Conservation (phyloP, 1,140 invertebrate genomes). For the Latrodectus geometricus region DNA sequence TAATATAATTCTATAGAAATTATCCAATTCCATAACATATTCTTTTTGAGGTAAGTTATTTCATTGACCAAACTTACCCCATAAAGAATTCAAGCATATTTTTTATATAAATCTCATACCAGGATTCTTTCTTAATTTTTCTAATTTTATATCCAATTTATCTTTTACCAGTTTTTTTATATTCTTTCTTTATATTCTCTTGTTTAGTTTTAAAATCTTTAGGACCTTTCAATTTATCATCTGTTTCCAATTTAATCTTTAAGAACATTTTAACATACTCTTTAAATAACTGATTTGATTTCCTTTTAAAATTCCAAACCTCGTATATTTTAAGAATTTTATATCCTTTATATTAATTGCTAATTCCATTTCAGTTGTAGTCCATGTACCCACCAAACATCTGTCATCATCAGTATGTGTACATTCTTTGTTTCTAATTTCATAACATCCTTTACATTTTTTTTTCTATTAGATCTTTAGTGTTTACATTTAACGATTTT, state of each 20-base stretch:
- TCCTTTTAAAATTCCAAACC: conserved; percentile 19
- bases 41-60: too few relatives aligned
- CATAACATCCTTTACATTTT: conserved; percentile 10
- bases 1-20: too few relatives aligned
- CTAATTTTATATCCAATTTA: conserved; percentile 23
- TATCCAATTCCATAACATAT: too few relatives aligned
- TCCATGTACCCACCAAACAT: conserved; percentile 4
- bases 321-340: too few relatives aligned
- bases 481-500: too few relatives aligned
- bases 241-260: too few relatives aligned
- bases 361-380: conserved; percentile 8
- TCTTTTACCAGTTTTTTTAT: conserved; percentile 8
- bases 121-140: not conserved
- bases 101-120: conserved; percentile 32
- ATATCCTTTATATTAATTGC: conserved; percentile 7
- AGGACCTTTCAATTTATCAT: conserved; percentile 9
- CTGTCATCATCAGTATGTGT: conserved; percentile 17
- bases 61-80: too few relatives aligned
- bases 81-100: too few relatives aligned
- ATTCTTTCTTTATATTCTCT: conserved; percentile 28
- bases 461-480: not conserved
- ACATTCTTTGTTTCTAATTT: conserved; percentile 18
- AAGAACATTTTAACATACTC: too few relatives aligned
- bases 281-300: conserved; percentile 15
- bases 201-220: conserved; percentile 40